These are phyloP conservation scores for Urocyon cinereoargenteus DNA, from an alignment of 2,797 vertebrate genomes.

Conservation along the genomic window DNA sequence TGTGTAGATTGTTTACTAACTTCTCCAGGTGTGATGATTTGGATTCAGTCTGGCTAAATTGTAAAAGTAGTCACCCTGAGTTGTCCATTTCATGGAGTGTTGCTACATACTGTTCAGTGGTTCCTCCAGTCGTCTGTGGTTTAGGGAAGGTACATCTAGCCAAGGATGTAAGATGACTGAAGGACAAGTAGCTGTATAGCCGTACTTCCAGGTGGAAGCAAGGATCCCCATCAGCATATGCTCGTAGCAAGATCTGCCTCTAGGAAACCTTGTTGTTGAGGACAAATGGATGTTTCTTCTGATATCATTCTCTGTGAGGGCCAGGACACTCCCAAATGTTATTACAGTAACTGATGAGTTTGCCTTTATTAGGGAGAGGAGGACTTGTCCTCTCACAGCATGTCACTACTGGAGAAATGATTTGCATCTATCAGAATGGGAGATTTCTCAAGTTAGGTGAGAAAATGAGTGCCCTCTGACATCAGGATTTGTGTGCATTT, in stretches of 20 bases:
- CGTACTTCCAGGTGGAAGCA: neutral
- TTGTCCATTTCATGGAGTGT: fast-evolving
- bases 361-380: neutral
- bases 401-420: neutral
- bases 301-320: neutral
- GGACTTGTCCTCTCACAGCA: neutral
- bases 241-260: fast-evolving
- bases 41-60: neutral
- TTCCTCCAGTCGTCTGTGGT: fast-evolving
- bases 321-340: too few species aligned
- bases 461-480: neutral
- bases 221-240: fast-evolving
- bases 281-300: neutral
- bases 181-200: fast-evolving
- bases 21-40: too few species aligned
- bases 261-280: too few species aligned
- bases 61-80: neutral
- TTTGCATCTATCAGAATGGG: neutral
- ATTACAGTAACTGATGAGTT: too few species aligned
- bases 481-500: neutral
- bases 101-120: fast-evolving
- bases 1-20: fast-evolving
- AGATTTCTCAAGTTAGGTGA: neutral
- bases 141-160: neutral
- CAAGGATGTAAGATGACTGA: neutral